These are phyloP conservation scores for Ceratosolen solmsi DNA, from an alignment of 1,140 invertebrate species.

Conservation along the genomic window DNA sequence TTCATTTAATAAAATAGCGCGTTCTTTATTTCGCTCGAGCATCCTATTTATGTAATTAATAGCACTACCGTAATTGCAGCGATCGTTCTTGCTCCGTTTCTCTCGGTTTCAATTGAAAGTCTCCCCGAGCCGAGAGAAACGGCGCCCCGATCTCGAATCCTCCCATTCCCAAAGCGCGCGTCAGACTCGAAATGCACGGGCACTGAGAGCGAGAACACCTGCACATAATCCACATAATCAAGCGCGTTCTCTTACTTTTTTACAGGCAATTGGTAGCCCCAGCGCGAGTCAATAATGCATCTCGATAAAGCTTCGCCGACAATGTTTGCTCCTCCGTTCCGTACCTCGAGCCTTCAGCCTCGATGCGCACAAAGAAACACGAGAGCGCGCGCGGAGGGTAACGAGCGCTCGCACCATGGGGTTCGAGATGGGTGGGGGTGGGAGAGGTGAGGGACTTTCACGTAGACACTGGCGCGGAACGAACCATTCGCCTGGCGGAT, in stretches of 20 bases:
- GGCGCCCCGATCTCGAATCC: neutral
- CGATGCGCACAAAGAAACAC: conserved; percentile 11
- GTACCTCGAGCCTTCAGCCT: neutral
- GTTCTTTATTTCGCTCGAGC: too few species aligned
- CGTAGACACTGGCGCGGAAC: conserved; percentile 23
- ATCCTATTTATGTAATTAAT: neutral
- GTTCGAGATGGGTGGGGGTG: neutral
- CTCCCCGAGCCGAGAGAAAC: neutral
- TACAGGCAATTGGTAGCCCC: neutral
- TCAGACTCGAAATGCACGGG: neutral
- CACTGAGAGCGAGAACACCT: neutral
- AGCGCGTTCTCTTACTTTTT: neutral
- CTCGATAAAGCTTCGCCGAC: neutral
- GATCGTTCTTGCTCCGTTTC: neutral
- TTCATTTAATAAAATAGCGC: too few species aligned
- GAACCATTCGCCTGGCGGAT: conserved; percentile 22
- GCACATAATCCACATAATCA: neutral
- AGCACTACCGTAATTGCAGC: neutral
- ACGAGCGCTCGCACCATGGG: neutral
- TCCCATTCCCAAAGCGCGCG: neutral
- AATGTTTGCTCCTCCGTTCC: neutral
- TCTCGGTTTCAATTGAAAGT: too few species aligned
- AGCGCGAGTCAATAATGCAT: conserved; percentile 8
- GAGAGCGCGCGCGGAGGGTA: neutral
- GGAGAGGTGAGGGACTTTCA: neutral